Conservation (phyloP, 2,797 vertebrate species). For the Enteromius argenteus region DNA sequence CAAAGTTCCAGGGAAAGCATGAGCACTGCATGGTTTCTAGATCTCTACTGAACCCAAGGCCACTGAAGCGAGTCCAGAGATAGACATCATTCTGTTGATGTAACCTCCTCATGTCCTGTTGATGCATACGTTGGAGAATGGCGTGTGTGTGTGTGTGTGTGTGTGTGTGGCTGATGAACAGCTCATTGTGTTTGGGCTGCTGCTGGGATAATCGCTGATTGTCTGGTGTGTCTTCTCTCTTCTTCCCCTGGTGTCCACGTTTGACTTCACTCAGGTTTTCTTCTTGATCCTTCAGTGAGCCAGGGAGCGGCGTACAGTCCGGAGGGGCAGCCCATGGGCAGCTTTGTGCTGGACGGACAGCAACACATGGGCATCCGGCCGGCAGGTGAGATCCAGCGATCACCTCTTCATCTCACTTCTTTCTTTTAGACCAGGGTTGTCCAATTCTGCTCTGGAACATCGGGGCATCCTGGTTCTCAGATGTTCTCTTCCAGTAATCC, state of each 20-base stretch:
- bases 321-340: constrained; percentile 99
- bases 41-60: background rate
- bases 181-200: constrained; percentile 84
- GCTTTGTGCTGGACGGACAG: constrained; percentile 99
- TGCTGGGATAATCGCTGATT: constrained; percentile 98
- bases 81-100: background rate
- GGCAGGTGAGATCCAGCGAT: constrained; percentile 84
- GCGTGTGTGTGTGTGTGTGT: constrained; percentile 1
- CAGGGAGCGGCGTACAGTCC: constrained; percentile 99
- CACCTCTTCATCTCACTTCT: background rate
- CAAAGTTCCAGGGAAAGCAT: background rate
- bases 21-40: background rate
- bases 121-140: constrained; percentile 20
- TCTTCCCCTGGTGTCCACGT: constrained; percentile 97
- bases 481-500: background rate
- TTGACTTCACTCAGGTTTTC: constrained; percentile 99
- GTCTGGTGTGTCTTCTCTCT: constrained; percentile 99
- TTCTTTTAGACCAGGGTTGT: background rate
- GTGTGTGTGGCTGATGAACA: constrained; percentile 43
- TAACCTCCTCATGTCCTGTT: background rate
- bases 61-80: background rate
- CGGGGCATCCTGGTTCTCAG: background rate
- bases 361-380: constrained; percentile 99
- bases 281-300: constrained; percentile 99
- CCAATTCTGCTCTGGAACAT: background rate